Conservation (phyloP, 2,113 vertebrate genomes). For the Chionis minor region DNA sequence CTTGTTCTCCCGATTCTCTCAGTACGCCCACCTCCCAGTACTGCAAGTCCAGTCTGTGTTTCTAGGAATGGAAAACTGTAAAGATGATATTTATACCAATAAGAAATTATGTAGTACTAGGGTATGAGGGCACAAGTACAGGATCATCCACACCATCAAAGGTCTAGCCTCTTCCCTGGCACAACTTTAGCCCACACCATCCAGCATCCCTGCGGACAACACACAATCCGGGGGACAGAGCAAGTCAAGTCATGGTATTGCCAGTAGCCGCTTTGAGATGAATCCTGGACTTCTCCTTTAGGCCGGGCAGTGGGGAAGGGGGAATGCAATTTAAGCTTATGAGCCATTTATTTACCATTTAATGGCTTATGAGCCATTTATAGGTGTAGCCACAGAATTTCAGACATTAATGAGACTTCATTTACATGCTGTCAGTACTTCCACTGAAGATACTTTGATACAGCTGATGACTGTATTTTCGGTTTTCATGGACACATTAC, state of each 20-base stretch:
- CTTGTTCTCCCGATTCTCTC: not conserved
- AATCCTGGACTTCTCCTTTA: not conserved
- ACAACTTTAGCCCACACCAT: not conserved
- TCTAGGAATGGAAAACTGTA: not conserved
- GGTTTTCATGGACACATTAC: not conserved
- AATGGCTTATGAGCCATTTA: not conserved
- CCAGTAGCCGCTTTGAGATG: not conserved
- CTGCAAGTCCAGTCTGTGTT: not conserved
- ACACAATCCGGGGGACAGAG: fast-evolving
- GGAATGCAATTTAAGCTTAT: not conserved
- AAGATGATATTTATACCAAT: not conserved
- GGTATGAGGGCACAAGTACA: not conserved
- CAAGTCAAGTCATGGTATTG: not conserved
- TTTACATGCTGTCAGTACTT: not conserved
- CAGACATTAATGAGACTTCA: not conserved
- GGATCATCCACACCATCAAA: not conserved
- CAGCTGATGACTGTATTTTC: not conserved
- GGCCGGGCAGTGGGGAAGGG: not conserved
- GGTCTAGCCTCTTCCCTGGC: not conserved
- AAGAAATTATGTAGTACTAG: not conserved
- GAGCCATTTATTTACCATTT: not conserved
- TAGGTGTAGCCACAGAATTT: not conserved
- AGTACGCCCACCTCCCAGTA: not conserved
- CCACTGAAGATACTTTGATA: not conserved
- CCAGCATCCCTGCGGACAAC: not conserved